Base-by-base conservation (phyloP, 2,113 vertebrate species). In the Rhinopomastus cyanomelas region DNA sequence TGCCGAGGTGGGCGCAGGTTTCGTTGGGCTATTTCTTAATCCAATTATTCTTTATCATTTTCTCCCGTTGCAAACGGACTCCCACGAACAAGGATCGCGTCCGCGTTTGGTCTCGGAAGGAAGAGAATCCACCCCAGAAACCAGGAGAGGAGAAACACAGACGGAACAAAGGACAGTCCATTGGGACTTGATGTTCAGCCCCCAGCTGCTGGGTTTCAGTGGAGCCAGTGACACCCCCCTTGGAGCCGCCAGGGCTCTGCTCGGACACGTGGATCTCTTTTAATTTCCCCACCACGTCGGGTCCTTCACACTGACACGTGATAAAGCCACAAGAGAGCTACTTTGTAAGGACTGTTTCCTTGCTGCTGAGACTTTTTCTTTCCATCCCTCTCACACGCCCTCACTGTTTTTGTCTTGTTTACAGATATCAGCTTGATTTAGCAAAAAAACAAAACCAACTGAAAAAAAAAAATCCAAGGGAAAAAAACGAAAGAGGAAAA, bases 351-450 rank as follows among this genome's bases (percentile, higher is more conserved):
- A 94, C 91, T 73, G 64, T 93, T 94, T 95, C 95, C 95, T 76
- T 83, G 84, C 93, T 94, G 94, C 89, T 92, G 92, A 89, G 92
- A 94, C 89, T 93, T 94, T 42, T 83, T 62, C 90, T 79, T 89
- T 72, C 84, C 32, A 4, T 94, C 85, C 90, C 25, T 84, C 81
- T 94, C 85, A 94, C 89, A 91, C 85, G 39, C 93, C 94, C 92
- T 95, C 82, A 95, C 91, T 95, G 95, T 95, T 96, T 42, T 94
- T 95, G 96, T 96, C 95, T 96, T 95, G 92, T 96, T 96, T 96
- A 96, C 95, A 96, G n/a, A 96, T 95, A 94, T 92, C 64, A 92
- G 95, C 94, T 96, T 88, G 91, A 92, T 95, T 95, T 94, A 85
- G 89, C 82, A 94, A 93, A 88, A 92, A 91, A 81, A 83, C 57